Evolutionary conservation across 2,113 vertebrate genomes (phyloP).

Genomic region (Herpailurus yagouaroundi): DNA sequence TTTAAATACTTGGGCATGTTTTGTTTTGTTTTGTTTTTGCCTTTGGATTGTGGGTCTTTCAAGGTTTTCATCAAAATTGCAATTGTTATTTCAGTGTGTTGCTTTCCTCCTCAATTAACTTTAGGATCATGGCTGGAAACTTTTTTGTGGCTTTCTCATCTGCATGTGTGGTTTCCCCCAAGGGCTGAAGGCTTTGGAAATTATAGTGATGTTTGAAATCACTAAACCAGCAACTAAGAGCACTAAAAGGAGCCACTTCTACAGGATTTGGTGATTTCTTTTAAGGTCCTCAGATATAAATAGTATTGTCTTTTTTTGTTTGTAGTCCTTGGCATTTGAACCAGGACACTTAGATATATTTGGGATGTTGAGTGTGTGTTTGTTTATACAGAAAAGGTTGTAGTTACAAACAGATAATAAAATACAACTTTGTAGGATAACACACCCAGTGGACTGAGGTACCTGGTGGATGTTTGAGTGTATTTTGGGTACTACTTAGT

Average conservation of each 20-base stretch:
- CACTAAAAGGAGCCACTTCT: neutral
- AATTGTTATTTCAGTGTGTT: neutral
- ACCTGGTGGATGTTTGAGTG: neutral
- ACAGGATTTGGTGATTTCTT: neutral
- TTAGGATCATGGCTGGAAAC: neutral
- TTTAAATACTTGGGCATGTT: neutral
- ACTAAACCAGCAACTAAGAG: neutral
- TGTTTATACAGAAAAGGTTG: neutral
- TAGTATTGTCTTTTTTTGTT: neutral
- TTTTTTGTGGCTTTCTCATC: neutral
- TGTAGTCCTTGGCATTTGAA: neutral
- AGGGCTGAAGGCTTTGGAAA: neutral
- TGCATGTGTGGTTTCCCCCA: neutral
- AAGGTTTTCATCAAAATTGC: neutral
- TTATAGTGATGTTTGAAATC: neutral
- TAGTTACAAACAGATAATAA: neutral
- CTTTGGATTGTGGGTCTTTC: neutral
- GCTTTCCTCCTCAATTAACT: neutral
- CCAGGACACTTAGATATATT: neutral
- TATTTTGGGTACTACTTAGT: neutral
- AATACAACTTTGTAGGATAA: neutral
- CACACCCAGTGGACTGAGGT: neutral
- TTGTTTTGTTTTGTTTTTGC: neutral
- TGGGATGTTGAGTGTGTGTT: conserved; percentile 5
- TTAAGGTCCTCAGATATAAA: neutral